Evolutionary conservation across 2,888 invertebrate species (phyloP).

Genomic region (Aproaerema taeniolella): DNA sequence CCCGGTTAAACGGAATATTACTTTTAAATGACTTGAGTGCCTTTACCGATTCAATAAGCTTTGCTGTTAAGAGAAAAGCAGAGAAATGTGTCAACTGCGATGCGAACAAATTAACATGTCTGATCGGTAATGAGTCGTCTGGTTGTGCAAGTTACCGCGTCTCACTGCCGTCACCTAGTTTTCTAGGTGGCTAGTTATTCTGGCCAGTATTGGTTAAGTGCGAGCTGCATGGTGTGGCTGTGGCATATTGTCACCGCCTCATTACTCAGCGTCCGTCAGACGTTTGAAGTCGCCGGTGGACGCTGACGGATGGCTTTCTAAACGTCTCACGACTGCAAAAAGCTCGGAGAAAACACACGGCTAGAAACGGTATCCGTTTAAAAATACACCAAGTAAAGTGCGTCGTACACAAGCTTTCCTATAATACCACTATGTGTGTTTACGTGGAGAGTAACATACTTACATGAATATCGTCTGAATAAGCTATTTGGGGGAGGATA

Average conservation of each 20-base stretch:
- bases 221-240: not conserved
- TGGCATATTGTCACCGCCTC: conserved; percentile 21
- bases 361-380: conserved; percentile 57
- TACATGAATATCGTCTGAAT: too few species aligned
- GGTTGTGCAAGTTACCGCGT: conserved; percentile 27
- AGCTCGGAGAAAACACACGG: conserved; percentile 61
- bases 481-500: too few species aligned
- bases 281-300: conserved; percentile 59
- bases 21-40: conserved; percentile 1
- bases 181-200: conserved; percentile 18
- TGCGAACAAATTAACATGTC: conserved; percentile 14
- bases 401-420: not conserved
- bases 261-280: conserved; percentile 34
- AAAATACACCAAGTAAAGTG: conserved; percentile 41
- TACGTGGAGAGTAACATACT: too few species aligned
- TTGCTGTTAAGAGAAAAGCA: conserved; percentile 1
- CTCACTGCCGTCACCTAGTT: conserved; percentile 23
- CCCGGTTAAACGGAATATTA: not conserved
- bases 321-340: conserved; percentile 61
- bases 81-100: conserved; percentile 13
- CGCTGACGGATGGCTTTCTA: conserved; percentile 74
- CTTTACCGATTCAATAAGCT: not conserved
- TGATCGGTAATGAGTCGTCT: conserved; percentile 16
- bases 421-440: too few species aligned
- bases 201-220: not conserved